Percentiles rank a stretch among this genome's conserved stretches.
These are phyloP conservation scores for Dermochelys coriacea DNA, from an alignment of 2,797 vertebrate species.

Conservation along the genomic window DNA sequence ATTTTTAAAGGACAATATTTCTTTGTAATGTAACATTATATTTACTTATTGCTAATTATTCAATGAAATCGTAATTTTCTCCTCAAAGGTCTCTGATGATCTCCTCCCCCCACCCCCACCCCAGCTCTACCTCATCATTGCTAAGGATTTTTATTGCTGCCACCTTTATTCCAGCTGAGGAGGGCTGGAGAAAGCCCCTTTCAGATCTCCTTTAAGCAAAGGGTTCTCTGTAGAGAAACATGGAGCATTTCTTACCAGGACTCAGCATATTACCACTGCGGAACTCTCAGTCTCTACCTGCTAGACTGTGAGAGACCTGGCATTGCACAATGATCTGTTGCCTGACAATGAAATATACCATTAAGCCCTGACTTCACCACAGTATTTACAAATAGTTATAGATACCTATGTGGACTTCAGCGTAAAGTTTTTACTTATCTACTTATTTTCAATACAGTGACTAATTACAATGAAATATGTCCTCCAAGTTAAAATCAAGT, in stretches of 20 bases:
- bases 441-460: not conserved
- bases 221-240: not conserved
- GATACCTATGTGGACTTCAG: not conserved
- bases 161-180: not conserved
- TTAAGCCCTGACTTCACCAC: not conserved
- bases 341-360: not conserved
- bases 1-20: not conserved
- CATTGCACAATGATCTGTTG: not conserved
- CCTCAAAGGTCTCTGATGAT: not conserved
- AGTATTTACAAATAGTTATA: not conserved
- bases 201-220: not conserved
- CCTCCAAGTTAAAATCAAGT: not conserved
- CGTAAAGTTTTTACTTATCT: not conserved
- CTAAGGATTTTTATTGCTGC: not conserved
- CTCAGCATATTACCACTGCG: not conserved
- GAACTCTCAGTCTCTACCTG: not conserved
- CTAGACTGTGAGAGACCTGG: not conserved
- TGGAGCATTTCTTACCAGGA: not conserved
- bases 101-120: not conserved
- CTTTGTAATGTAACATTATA: not conserved
- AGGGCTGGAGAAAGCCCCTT: not conserved
- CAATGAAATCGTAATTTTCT: not conserved
- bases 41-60: not conserved
- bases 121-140: not conserved
- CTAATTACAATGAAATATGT: not conserved